A percentile compares a stretch with the other conserved stretches of the same genome.
Evolutionary conservation across 92 coral and sea anemone species (phyloP).

Genomic region (Micromussa lordhowensis): DNA sequence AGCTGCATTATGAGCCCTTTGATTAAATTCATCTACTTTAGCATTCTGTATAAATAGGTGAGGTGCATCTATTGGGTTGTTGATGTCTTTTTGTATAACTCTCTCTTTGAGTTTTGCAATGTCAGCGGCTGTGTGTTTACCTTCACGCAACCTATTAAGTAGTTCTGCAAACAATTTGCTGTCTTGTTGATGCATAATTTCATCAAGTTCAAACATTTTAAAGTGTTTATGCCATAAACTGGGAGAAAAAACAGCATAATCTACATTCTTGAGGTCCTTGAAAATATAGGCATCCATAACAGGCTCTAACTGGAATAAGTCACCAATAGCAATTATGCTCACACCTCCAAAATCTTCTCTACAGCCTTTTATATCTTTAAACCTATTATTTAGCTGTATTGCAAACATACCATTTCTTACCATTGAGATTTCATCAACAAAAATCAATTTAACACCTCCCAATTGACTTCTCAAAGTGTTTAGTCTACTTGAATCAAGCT

Average conservation of each 20-base stretch:
- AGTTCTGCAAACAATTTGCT: conserved; percentile 66
- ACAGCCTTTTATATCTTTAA: conserved; percentile 42
- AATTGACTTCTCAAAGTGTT: too few relatives aligned
- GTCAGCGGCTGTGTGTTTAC: conserved; percentile 32
- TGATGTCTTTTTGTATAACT: conserved; percentile 23
- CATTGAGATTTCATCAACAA: conserved; percentile 20
- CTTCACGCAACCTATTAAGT: conserved; percentile 47
- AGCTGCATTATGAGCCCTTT: conserved; percentile 5
- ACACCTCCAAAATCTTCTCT: background rate
- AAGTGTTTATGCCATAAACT: conserved; percentile 35
- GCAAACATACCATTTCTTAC: conserved; percentile 52
- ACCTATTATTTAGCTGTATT: conserved; percentile 55
- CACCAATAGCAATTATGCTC: conserved; percentile 59
- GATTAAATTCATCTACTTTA: conserved; percentile 1
- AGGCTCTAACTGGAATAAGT: conserved; percentile 51
- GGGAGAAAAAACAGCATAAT: conserved; percentile 52
- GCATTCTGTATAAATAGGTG: conserved; percentile 16
- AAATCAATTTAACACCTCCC: too few relatives aligned
- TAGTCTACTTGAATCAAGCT: conserved; percentile 12
- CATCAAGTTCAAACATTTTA: conserved; percentile 47
- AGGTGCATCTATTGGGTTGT: conserved; percentile 28
- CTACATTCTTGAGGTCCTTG: conserved; percentile 54
- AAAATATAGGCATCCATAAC: conserved; percentile 65
- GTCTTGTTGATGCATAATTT: conserved; percentile 61
- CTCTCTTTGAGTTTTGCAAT: conserved; percentile 33